Conservation (phyloP, 2,888 invertebrate genomes). For the Melangyna quadrimaculata region DNA sequence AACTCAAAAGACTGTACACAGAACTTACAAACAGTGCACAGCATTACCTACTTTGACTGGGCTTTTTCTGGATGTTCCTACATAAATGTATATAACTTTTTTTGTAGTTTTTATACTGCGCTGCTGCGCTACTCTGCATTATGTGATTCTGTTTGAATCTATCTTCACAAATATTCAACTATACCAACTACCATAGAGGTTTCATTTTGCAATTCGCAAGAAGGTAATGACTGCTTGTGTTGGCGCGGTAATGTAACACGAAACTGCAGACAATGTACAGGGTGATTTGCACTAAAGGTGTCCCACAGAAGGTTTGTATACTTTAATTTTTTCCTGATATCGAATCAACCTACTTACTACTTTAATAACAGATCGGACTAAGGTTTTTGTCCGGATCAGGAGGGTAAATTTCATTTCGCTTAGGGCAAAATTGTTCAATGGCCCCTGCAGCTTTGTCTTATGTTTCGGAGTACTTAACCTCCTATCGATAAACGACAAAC, state of each 20-base stretch:
- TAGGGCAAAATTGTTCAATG: too few species aligned
- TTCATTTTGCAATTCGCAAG: slow-evolving; percentile 40
- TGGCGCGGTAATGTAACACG: slow-evolving; percentile 33
- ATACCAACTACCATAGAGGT: slow-evolving; percentile 20
- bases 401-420: too few species aligned
- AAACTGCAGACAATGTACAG: slow-evolving; percentile 12
- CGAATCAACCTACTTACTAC: too few species aligned
- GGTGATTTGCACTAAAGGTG: neutral
- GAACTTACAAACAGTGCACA: slow-evolving; percentile 12
- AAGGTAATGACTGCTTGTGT: slow-evolving; percentile 49
- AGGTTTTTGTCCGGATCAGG: too few species aligned
- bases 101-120: neutral
- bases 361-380: too few species aligned
- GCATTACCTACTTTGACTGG: slow-evolving; percentile 11
- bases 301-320: too few species aligned
- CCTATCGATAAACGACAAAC: too few species aligned
- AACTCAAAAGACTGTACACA: slow-evolving; percentile 35
- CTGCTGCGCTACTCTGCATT: neutral
- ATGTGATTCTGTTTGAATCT: slow-evolving; percentile 10
- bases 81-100: neutral
- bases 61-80: slow-evolving; percentile 5
- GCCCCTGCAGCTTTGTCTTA: too few species aligned
- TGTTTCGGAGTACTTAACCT: too few species aligned
- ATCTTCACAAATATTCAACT: neutral
- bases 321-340: too few species aligned